Evolutionary conservation across 2,888 invertebrate species (phyloP).

Genomic region (Pseudococcus viburni): DNA sequence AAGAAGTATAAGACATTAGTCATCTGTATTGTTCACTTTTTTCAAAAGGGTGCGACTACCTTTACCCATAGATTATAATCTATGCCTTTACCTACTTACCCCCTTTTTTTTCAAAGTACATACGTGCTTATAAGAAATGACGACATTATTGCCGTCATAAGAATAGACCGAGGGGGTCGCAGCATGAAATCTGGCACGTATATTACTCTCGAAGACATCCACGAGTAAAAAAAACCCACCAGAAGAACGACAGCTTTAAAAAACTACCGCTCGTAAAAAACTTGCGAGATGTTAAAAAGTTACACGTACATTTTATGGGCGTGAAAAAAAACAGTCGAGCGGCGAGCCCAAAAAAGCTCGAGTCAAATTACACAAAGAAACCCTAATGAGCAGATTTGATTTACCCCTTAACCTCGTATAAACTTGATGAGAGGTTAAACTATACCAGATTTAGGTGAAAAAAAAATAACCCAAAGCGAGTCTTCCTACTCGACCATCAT

Average conservation of each 20-base stretch:
- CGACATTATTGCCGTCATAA: constrained; percentile 21
- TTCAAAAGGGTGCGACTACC: not conserved
- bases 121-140: not conserved
- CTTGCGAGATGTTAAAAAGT: constrained; percentile 23
- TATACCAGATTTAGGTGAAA: constrained; percentile 34
- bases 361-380: constrained; percentile 41
- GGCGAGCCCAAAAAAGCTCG: not conserved
- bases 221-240: not conserved
- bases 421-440: constrained; percentile 51
- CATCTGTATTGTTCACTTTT: not conserved
- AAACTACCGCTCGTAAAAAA: constrained; percentile 19
- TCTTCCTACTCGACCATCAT: not conserved
- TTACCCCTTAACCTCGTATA: constrained; percentile 45
- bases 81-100: not conserved
- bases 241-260: constrained; percentile 16
- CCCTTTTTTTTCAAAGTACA: not conserved
- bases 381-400: constrained; percentile 50
- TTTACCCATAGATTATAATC: not conserved
- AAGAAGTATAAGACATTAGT: constrained; percentile 9
- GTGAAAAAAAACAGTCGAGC: not conserved
- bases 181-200: no score
- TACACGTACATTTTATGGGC: constrained; percentile 11
- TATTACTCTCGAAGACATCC: not conserved
- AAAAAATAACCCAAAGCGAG: not conserved
- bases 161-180: not conserved